phyloP scores from a whole-genome alignment of 2,888 invertebrate species.

The Anticlea derivata region DNA sequence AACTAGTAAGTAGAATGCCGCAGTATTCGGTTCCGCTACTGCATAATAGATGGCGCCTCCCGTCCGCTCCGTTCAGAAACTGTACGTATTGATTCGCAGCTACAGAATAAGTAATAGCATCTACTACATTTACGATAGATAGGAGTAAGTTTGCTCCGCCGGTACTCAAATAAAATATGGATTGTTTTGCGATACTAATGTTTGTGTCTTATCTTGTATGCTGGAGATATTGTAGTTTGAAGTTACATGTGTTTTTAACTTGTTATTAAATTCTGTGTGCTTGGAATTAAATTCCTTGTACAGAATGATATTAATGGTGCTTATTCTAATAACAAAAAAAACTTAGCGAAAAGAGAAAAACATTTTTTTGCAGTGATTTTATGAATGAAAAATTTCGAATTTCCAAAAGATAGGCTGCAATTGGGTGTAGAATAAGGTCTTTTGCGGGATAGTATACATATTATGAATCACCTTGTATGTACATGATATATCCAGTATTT shows the following conservation, averaged over 20 bases:
- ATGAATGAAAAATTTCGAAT: too few relatives aligned
- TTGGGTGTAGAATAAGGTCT: too few relatives aligned
- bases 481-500: too few relatives aligned
- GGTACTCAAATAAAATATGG: conserved; percentile 62
- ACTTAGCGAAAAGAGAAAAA: too few relatives aligned
- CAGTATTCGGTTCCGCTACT: conserved; percentile 31
- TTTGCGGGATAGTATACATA: too few relatives aligned
- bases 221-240: conserved; percentile 39
- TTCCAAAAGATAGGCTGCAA: too few relatives aligned
- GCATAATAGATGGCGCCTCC: conserved; percentile 38
- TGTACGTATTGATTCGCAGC: conserved; percentile 22
- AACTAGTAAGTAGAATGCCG: conserved; percentile 17
- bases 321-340: too few relatives aligned
- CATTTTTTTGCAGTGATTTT: too few relatives aligned
- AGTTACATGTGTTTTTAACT: conserved; percentile 38
- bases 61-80: conserved; percentile 18
- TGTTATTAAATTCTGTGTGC: conserved; percentile 12
- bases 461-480: too few relatives aligned
- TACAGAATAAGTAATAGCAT: conserved; percentile 14
- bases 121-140: conserved; percentile 39
- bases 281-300: conserved; percentile 11
- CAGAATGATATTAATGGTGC: not conserved
- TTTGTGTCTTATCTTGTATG: conserved; percentile 56
- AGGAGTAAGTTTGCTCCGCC: conserved; percentile 44
- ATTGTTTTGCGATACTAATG: conserved; percentile 60